phyloP scores from a whole-genome alignment of 2,888 invertebrate genomes.

The Gisinianus flammeolus region DNA sequence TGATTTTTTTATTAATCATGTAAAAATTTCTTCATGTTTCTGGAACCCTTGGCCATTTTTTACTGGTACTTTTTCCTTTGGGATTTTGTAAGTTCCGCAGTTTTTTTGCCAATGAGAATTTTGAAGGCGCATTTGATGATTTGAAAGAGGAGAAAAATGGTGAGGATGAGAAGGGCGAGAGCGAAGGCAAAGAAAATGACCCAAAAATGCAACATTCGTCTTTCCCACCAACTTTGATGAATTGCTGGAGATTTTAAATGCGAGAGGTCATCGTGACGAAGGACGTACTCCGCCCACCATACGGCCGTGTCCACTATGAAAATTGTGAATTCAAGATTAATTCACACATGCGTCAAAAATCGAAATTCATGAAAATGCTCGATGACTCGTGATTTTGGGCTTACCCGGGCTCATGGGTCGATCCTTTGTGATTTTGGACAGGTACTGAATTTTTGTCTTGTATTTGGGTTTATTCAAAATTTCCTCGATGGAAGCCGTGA shows the following conservation, averaged over 20 bases:
- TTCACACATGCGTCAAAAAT: neutral
- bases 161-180: too few relatives aligned
- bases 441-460: neutral
- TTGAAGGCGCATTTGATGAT: too few relatives aligned
- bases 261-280: conserved; percentile 32
- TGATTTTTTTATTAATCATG: too few relatives aligned
- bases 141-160: too few relatives aligned
- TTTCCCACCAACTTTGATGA: conserved; percentile 2
- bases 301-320: conserved; percentile 25
- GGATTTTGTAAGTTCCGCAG: too few relatives aligned
- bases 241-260: conserved; percentile 1
- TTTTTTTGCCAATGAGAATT: too few relatives aligned
- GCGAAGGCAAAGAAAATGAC: too few relatives aligned
- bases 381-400: too few relatives aligned
- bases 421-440: neutral
- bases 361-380: too few relatives aligned
- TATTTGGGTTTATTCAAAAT: neutral
- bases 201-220: conserved; percentile 9
- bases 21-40: too few relatives aligned
- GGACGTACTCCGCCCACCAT: conserved; percentile 47
- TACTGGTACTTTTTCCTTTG: too few relatives aligned
- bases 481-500: conserved; percentile 32
- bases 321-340: neutral
- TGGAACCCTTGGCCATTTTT: too few relatives aligned
- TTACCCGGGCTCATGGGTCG: neutral